Evolutionary conservation across 2,113 vertebrate genomes (phyloP), one percentile per base, ranked within the genome.

Genomic region (Phoxinus phoxinus): DNA sequence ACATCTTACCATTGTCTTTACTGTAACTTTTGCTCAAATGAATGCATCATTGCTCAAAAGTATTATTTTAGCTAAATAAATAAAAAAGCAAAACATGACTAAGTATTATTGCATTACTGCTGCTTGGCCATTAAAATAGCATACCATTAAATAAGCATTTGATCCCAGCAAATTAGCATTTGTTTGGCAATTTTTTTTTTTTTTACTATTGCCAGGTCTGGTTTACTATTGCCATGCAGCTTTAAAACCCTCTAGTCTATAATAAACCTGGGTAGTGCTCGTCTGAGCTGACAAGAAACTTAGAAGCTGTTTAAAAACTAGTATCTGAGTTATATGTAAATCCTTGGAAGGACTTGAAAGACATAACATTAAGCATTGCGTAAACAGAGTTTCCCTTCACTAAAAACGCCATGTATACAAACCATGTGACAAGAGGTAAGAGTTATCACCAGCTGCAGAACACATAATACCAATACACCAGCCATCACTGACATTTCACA

Each of bases 391-490:
- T 75, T 44, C n/a, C n/a, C 12, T 25, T 44, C 72, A 75, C 12
- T n/a, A 27, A 75, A 65, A 27, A 75, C 27, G n/a, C 2, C n/a
- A 75, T 48, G 7, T 27, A 48, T 1, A 65, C 58, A 65, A 13
- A 59, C 32, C 32, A 78, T 61, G 76, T 17, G 53, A 61, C 32
- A 78, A 41, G 32, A 46, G 35, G 13, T 46, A 44, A 63, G 56
- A 35, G 77, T 44, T 63, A 37, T 80, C 77, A 61, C 35, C 7
- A 80, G 58, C 35, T 27, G 56, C 78, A 46, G n/a, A 81, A 65
- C 59, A 65, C 41, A 81, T 41, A 59, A 79, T 65, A 30, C 48
- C 59, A 81, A 81, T 65, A 27, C 78, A 81, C 1, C 25, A 63
- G 59, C 59, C 25, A 65, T 81, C 35, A 65, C 59, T 65, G 78